These are phyloP conservation scores for Melipona beecheii DNA, from an alignment of 2,888 invertebrate species.

Conservation along the genomic window DNA sequence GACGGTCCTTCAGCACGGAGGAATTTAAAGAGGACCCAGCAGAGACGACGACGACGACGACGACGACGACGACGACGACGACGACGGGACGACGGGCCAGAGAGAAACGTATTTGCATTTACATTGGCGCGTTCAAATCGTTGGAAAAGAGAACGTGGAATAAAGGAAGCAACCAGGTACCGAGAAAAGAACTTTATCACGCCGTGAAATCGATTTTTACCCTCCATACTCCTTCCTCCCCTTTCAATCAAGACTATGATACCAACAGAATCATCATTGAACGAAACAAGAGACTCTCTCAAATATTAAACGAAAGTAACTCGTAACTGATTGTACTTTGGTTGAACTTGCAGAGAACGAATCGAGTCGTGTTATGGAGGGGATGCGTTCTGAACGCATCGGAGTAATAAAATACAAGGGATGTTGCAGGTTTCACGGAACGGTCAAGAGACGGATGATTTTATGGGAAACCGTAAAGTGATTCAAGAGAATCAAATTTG, in stretches of 20 bases:
- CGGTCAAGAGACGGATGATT: too few species aligned
- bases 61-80: slow-evolving; percentile 32
- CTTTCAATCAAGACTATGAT: slow-evolving; percentile 10
- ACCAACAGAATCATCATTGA: slow-evolving; percentile 20
- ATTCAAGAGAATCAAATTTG: too few species aligned
- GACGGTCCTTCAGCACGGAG: slow-evolving; percentile 66
- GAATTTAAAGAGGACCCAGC: slow-evolving; percentile 64
- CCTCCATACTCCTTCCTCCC: neutral
- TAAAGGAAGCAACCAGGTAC: slow-evolving; percentile 57
- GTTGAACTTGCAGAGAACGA: too few species aligned
- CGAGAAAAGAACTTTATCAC: slow-evolving; percentile 55
- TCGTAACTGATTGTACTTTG: neutral
- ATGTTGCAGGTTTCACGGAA: too few species aligned
- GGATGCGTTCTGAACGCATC: too few species aligned
- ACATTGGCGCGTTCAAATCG: slow-evolving; percentile 69
- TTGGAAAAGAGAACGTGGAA: slow-evolving; percentile 56
- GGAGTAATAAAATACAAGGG: too few species aligned
- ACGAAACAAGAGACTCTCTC: neutral
- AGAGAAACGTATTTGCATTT: slow-evolving; percentile 69
- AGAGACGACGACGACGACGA: slow-evolving; percentile 29
- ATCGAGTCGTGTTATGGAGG: too few species aligned
- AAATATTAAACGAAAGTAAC: neutral
- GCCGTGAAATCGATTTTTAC: slow-evolving; percentile 53
- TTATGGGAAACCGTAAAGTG: too few species aligned
- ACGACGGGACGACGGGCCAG: slow-evolving; percentile 29